These are phyloP conservation scores for Plectropomus leopardus DNA, from an alignment of 2,113 vertebrate species.

Conservation along the genomic window DNA sequence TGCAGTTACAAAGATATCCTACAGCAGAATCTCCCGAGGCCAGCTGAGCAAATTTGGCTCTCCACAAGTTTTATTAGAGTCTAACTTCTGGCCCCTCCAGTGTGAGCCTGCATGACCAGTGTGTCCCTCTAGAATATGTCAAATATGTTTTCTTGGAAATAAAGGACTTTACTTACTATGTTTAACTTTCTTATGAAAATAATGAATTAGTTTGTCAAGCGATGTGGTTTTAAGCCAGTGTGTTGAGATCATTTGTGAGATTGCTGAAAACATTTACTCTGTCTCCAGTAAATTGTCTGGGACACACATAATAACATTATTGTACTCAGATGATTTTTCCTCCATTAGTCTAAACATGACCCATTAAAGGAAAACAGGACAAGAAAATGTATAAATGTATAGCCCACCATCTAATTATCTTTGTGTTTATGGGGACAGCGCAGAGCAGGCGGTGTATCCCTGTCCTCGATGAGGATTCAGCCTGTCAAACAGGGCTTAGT, in stretches of 20 bases:
- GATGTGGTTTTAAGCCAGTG: neutral
- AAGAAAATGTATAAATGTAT: conserved; percentile 24
- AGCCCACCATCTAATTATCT: conserved; percentile 30
- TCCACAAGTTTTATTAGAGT: conserved; percentile 12
- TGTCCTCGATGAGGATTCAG: conserved; percentile 45
- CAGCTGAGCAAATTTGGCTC: conserved; percentile 28
- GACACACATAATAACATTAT: conserved; percentile 6
- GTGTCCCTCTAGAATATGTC: conserved; percentile 34
- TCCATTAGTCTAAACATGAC: conserved; percentile 60
- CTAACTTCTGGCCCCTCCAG: neutral
- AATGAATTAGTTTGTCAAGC: neutral
- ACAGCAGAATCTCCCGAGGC: neutral
- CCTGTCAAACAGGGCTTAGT: conserved; percentile 57
- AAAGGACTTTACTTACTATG: neutral
- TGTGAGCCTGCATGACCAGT: conserved; percentile 4
- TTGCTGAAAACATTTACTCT: neutral
- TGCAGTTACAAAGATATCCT: neutral
- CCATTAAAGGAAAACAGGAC: conserved; percentile 24
- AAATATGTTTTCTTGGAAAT: conserved; percentile 22
- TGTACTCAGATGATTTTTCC: conserved; percentile 12
- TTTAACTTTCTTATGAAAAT: neutral
- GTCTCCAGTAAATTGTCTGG: conserved; percentile 9
- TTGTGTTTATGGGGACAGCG: conserved; percentile 44
- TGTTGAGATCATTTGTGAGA: conserved; percentile 1
- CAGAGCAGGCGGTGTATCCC: conserved; percentile 26